Evolutionary conservation across 2,113 vertebrate species (phyloP).

Genomic region (Caretta caretta): DNA sequence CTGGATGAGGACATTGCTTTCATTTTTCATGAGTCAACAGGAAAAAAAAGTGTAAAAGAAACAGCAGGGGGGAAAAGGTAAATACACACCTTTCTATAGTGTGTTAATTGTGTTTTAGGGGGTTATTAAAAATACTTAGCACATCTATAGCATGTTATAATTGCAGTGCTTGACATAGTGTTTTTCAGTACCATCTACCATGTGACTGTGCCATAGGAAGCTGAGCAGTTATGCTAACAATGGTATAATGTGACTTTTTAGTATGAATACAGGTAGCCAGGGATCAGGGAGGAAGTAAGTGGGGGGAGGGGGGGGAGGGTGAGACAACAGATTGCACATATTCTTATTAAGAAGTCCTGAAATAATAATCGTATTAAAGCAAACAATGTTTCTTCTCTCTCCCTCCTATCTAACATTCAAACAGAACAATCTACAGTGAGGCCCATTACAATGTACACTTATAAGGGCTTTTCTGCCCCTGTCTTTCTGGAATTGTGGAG

Average conservation of each 20-base stretch:
- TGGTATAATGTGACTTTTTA: not conserved
- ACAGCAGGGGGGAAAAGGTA: not conserved
- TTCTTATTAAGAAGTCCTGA: not conserved
- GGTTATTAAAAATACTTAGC: slow-evolving; percentile 31
- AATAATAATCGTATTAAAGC: not conserved
- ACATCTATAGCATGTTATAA: not conserved
- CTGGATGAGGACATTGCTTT: not conserved
- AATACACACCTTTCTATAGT: not conserved
- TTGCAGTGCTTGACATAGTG: not conserved
- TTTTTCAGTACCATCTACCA: not conserved
- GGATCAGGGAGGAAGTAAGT: not conserved
- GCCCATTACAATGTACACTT: not conserved
- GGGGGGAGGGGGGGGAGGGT: not conserved
- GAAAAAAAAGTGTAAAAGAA: slow-evolving; percentile 17
- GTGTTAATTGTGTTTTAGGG: not conserved
- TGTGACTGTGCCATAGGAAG: not conserved
- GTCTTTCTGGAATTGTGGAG: not conserved
- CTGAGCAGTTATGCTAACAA: not conserved
- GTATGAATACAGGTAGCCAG: not conserved
- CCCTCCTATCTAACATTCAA: not conserved
- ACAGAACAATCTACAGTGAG: not conserved
- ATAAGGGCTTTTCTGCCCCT: not conserved
- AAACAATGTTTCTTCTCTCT: not conserved
- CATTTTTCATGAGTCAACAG: slow-evolving; percentile 33
- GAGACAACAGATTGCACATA: too few relatives aligned